These are phyloP conservation scores for Chymomyza costata DNA, from an alignment of 1,140 invertebrate species.

Conservation along the genomic window DNA sequence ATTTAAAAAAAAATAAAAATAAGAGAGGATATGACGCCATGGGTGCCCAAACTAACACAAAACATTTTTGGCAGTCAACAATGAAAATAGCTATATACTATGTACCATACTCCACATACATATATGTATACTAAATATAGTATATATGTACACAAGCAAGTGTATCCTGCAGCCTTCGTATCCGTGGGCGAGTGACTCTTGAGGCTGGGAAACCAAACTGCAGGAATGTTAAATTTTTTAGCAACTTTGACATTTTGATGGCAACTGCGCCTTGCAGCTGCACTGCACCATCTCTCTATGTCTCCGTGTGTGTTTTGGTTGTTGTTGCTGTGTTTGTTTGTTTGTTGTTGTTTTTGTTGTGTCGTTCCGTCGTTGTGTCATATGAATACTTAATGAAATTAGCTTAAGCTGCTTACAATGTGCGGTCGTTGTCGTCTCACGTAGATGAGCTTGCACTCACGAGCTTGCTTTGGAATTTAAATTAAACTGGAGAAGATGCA, in stretches of 20 bases:
- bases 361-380: slow-evolving; percentile 31
- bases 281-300: slow-evolving; percentile 24
- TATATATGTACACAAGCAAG: slow-evolving; percentile 23
- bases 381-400: slow-evolving; percentile 73
- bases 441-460: no score
- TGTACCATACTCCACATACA: no score
- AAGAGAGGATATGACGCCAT: no score
- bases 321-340: slow-evolving; percentile 21
- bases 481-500: no score
- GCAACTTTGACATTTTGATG: slow-evolving; percentile 41
- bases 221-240: slow-evolving; percentile 23
- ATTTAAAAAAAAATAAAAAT: no score
- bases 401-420: slow-evolving; percentile 59
- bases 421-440: background rate
- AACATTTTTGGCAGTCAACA: no score
- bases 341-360: slow-evolving; percentile 27
- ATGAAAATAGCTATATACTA: no score
- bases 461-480: no score
- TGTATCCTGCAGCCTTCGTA: background rate
- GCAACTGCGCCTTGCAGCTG: slow-evolving; percentile 3
- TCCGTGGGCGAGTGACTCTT: slow-evolving; percentile 3
- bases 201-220: background rate
- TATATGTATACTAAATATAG: slow-evolving; percentile 7
- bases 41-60: no score
- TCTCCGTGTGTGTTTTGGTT: background rate